phyloP scores from a whole-genome alignment of 2,113 vertebrate genomes.

The Gallinago media region DNA sequence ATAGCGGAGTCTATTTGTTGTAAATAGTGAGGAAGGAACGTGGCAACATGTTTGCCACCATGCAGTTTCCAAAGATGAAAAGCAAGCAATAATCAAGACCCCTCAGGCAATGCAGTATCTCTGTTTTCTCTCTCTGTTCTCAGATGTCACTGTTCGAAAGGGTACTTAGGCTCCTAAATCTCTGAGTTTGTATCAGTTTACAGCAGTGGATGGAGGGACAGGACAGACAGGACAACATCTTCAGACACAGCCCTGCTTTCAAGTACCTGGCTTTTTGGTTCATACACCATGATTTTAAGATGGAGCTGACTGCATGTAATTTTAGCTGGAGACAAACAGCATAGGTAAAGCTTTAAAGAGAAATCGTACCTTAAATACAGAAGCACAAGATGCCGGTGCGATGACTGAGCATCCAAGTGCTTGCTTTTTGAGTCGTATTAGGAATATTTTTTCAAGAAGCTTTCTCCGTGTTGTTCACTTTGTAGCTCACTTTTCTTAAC shows the following conservation, averaged over 20 bases:
- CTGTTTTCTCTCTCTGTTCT: neutral
- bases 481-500: neutral
- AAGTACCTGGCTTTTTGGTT: neutral
- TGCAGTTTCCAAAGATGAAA: neutral
- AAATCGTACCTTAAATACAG: neutral
- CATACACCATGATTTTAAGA: neutral
- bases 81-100: neutral
- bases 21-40: neutral
- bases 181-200: neutral
- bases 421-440: neutral
- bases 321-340: neutral
- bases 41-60: neutral
- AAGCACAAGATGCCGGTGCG: neutral
- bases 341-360: neutral
- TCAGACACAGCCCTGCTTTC: neutral
- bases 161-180: neutral
- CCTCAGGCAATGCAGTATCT: neutral
- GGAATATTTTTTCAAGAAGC: neutral
- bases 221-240: neutral
- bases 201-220: neutral
- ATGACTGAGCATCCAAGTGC: neutral
- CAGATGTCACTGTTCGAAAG: neutral
- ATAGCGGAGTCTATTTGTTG: rapidly evolving
- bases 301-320: neutral
- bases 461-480: neutral